A percentile compares a stretch with the other conserved stretches of the same genome.
Conservation (phyloP, 2,797 vertebrate species). For the Mormyrus hasselquistii region DNA sequence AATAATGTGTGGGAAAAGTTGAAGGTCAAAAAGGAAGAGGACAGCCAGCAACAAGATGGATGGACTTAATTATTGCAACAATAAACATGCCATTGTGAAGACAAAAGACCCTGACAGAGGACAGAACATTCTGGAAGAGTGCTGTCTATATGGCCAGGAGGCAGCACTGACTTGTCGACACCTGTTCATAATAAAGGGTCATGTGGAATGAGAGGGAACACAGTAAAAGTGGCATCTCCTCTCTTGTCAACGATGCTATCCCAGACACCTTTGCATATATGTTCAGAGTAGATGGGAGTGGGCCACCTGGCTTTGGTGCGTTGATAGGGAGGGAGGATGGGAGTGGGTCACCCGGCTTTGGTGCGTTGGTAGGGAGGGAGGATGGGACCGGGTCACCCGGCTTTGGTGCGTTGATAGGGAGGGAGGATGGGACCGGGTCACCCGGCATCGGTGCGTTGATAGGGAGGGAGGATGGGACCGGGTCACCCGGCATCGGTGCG, state of each 20-base stretch:
- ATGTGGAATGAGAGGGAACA: neutral
- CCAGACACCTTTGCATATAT: neutral
- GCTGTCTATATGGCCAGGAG: neutral
- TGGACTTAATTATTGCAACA: neutral
- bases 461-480: neutral
- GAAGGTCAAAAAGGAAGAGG: neutral
- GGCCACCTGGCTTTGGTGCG: neutral
- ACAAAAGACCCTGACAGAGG: neutral
- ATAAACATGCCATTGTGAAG: neutral
- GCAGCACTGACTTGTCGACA: neutral
- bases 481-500: neutral
- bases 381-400: neutral
- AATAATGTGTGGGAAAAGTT: neutral
- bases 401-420: neutral
- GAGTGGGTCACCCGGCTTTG: neutral
- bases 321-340: neutral
- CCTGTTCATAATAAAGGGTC: neutral
- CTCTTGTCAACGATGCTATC: neutral
- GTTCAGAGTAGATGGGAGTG: neutral
- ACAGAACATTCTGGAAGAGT: neutral
- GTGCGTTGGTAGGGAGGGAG: neutral
- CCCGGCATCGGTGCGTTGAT: rapidly evolving
- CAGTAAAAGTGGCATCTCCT: neutral
- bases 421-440: neutral
- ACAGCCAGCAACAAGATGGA: neutral